These are phyloP conservation scores for Eledone cirrhosa DNA, from an alignment of 2,888 invertebrate genomes.

Conservation along the genomic window DNA sequence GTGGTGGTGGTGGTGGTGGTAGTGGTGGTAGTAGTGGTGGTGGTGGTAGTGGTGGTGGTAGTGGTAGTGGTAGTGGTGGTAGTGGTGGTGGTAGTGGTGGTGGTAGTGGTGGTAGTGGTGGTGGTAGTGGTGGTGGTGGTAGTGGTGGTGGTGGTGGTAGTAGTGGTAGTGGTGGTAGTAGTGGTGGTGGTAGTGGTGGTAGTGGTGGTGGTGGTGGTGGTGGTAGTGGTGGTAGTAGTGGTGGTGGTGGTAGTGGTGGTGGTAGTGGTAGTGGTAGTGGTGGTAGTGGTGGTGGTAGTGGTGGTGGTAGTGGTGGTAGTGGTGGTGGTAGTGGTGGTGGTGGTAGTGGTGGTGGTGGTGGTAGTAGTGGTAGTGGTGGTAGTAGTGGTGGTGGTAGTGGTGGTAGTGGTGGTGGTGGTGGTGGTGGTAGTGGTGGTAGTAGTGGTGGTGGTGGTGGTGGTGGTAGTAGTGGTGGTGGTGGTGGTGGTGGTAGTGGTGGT, in stretches of 20 bases:
- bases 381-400: constrained; percentile 5
- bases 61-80: constrained; percentile 26
- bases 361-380: too few relatives aligned
- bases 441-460: constrained; percentile 13
- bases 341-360: constrained; percentile 16
- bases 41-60: constrained; percentile 28
- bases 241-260: background rate
- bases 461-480: constrained; percentile 13
- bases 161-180: constrained; percentile 14
- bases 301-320: constrained; percentile 26
- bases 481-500: too few relatives aligned
- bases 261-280: constrained; percentile 17
- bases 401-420: constrained; percentile 27
- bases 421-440: constrained; percentile 22
- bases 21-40: constrained; percentile 30
- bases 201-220: constrained; percentile 21
- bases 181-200: constrained; percentile 19
- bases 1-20: constrained; percentile 23
- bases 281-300: background rate
- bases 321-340: constrained; percentile 26
- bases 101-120: background rate
- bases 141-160: constrained; percentile 8
- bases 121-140: constrained; percentile 17
- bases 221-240: constrained; percentile 23
- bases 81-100: constrained; percentile 26